Evolutionary conservation across 2,797 vertebrate species (phyloP).

Genomic region (Monodelphis domestica): DNA sequence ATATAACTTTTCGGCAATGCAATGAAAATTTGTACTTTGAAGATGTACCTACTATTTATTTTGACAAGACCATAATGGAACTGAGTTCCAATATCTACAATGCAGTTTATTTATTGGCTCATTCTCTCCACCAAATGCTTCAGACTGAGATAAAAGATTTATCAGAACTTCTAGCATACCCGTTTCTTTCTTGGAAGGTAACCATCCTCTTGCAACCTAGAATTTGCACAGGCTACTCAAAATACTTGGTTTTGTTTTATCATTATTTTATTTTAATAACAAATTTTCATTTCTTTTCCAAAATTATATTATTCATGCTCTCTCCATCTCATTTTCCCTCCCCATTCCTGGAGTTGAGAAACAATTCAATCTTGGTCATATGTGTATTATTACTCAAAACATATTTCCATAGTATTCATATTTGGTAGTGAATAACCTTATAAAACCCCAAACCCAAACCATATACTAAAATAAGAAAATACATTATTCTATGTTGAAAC

Average conservation of each 20-base stretch:
- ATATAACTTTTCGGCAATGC: neutral
- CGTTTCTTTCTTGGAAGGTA: neutral
- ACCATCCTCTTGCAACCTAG: neutral
- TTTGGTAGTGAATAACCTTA: too few relatives aligned
- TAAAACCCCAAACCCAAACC: too few relatives aligned
- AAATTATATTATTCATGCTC: too few relatives aligned
- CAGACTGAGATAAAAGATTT: neutral
- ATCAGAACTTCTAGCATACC: neutral
- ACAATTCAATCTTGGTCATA: too few relatives aligned
- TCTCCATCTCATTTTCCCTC: too few relatives aligned
- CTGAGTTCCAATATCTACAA: neutral
- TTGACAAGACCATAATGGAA: neutral
- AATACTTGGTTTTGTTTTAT: too few relatives aligned
- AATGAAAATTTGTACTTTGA: neutral
- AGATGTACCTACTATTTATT: rapidly evolving
- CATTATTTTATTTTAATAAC: too few relatives aligned
- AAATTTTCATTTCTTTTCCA: too few relatives aligned
- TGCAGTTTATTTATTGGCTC: neutral
- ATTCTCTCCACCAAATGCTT: neutral
- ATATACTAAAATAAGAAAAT: too few relatives aligned
- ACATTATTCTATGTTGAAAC: neutral
- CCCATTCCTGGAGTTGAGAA: too few relatives aligned
- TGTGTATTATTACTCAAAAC: too few relatives aligned
- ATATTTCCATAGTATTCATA: too few relatives aligned
- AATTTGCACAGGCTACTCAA: neutral